Evolutionary conservation across 2,113 vertebrate genomes (phyloP).

Genomic region (Procavia capensis): DNA sequence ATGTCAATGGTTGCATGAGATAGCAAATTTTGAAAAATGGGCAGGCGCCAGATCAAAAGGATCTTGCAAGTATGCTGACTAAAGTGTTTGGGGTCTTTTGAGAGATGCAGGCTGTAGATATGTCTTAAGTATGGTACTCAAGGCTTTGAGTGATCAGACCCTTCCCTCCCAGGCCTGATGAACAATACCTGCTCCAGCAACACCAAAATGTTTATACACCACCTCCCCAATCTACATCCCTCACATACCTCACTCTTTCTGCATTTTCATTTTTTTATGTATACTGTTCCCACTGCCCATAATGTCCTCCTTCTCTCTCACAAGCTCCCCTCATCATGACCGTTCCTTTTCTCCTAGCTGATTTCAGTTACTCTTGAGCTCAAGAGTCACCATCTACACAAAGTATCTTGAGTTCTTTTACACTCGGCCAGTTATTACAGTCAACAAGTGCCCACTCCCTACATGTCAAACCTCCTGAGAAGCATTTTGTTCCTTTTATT

Average conservation of each 20-base stretch:
- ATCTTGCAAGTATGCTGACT: not conserved
- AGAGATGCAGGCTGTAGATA: not conserved
- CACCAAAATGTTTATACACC: not conserved
- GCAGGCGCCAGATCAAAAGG: not conserved
- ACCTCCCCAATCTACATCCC: accelerated
- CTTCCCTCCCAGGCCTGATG: not conserved
- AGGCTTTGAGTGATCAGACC: not conserved
- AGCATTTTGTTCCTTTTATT: not conserved
- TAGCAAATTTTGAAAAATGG: not conserved
- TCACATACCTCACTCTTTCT: not conserved
- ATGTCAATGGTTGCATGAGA: accelerated
- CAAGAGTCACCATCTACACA: not conserved
- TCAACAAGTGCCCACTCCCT: not conserved
- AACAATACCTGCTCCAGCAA: not conserved
- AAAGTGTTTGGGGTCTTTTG: not conserved
- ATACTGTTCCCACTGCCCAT: not conserved
- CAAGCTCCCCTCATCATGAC: not conserved
- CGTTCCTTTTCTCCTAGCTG: not conserved
- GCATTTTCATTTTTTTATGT: not conserved
- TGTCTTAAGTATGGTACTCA: not conserved
- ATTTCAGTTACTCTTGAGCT: not conserved
- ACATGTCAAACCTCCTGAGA: not conserved
- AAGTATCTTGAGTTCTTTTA: not conserved
- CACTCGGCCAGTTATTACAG: not conserved
- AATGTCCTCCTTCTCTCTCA: not conserved